Base-by-base conservation (phyloP, 2,113 vertebrate genomes). In the Alexandromys fortis region DNA sequence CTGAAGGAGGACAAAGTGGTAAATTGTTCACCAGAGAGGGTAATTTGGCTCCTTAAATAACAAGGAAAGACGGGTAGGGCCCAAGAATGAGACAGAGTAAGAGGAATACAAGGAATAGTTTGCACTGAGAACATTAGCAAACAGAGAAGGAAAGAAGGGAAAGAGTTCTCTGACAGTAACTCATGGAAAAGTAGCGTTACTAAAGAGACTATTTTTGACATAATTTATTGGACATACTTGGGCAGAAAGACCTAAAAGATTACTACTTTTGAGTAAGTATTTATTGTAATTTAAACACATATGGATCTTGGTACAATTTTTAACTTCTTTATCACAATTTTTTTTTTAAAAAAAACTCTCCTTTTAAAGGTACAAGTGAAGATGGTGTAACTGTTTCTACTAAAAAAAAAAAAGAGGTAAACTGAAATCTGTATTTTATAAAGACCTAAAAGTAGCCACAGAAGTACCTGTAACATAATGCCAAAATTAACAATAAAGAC, bases 1-100 rank as follows among this genome's bases (percentile, higher is more conserved):
- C 67, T 89, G 72, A 94, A 93, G 81, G 76, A 95, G 77, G 90
- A 94, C 95, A 97, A 96, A 97, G 95, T 86, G 21, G 93, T 92
- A 96, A 95, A 97, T 22, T 97, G 92, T 97, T 95, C 89, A 79
- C 45, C 21, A 95, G 65, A 98, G 63, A 94, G 72, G 47, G 92
- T 94, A 92, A 96, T 94, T 95, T 89, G 42, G 76, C 67, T 96
- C 90, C 90, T 97, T 90, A 83, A 96, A 92, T 70, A 95, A 70
- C 49, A 63, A 49, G 61, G 68, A 90, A 94, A 97, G 87, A 94
- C 68, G 67, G 16, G 89, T 76, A n/a, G 17, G 38, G 67, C 45
- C 33, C 89, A 87, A 83, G 77, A 93, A 94, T 68, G 65, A 95
- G 45, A 94, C 35, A 87, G 70, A 82, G 33, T 26, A 52, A 94